Evolutionary conservation across 2,113 vertebrate species (phyloP).

Genomic region (Lontra canadensis): DNA sequence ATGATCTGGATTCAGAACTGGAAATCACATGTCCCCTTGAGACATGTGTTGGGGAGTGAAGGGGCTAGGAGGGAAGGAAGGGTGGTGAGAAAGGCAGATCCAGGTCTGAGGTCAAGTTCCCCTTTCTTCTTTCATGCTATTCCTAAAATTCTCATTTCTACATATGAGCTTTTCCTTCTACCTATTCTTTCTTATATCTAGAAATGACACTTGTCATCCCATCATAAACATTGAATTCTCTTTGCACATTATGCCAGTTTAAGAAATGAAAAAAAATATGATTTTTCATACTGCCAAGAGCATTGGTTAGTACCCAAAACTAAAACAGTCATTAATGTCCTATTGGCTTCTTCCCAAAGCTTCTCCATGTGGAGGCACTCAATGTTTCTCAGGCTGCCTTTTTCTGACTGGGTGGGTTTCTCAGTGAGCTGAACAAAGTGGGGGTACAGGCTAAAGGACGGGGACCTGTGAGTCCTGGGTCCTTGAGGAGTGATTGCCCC

Average conservation of each 20-base stretch:
- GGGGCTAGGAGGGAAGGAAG: neutral
- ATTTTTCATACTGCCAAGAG: slow-evolving; percentile 11
- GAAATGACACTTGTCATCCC: neutral
- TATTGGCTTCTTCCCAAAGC: neutral
- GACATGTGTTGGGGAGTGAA: neutral
- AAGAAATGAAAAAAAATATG: neutral
- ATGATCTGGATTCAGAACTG: neutral
- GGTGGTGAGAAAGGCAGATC: neutral
- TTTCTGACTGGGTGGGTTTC: neutral
- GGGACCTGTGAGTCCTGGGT: neutral
- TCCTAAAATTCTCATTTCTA: slow-evolving; percentile 10
- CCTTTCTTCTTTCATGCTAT: neutral
- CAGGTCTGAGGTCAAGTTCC: neutral
- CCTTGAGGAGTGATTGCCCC: neutral
- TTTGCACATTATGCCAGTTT: neutral
- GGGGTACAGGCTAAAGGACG: neutral
- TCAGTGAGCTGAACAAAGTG: neutral
- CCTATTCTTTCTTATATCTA: neutral
- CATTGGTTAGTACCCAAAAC: neutral
- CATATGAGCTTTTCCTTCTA: neutral
- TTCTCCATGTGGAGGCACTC: neutral
- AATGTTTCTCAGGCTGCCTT: neutral
- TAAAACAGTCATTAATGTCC: neutral
- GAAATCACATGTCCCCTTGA: neutral
- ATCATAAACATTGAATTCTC: neutral